phyloP scores from a whole-genome alignment of 2,888 invertebrate species.

The Resseliella maxima region DNA sequence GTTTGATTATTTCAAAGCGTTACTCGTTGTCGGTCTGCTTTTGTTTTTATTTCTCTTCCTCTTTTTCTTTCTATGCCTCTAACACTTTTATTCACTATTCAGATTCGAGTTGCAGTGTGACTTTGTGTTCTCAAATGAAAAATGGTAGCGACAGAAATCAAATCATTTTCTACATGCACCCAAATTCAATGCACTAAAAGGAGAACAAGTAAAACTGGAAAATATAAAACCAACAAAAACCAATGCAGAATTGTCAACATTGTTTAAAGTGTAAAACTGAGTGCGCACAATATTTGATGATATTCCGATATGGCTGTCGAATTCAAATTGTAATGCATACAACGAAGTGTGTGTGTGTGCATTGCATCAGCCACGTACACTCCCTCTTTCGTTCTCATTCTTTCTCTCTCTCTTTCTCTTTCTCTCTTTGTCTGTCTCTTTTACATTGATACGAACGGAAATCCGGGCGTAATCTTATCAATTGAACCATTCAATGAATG shows the following conservation, averaged over 20 bases:
- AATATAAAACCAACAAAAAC: background rate
- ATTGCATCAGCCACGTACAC: background rate
- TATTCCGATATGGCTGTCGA: conserved; percentile 49
- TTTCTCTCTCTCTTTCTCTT: background rate
- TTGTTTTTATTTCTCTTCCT: background rate
- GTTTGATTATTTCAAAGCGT: conserved; percentile 54
- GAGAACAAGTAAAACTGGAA: background rate
- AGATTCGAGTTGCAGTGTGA: no score
- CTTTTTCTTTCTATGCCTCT: background rate
- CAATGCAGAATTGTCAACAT: conserved; percentile 32
- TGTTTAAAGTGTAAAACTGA: conserved; percentile 38
- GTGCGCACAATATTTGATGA: conserved; percentile 29
- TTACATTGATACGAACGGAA: background rate
- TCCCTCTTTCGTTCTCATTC: no score
- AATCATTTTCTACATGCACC: conserved; percentile 1
- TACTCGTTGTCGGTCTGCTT: background rate
- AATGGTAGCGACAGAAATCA: conserved; percentile 45
- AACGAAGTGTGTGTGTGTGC: background rate
- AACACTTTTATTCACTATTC: background rate
- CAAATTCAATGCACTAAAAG: background rate
- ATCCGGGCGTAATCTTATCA: conserved; percentile 51
- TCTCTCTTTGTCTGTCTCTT: background rate
- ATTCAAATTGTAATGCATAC: conserved; percentile 37
- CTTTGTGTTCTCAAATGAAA: conserved; percentile 39
- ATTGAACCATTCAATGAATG: conserved; percentile 25